These are phyloP conservation scores for Galleria mellonella DNA, from an alignment of 1,140 invertebrate species.

Conservation along the genomic window DNA sequence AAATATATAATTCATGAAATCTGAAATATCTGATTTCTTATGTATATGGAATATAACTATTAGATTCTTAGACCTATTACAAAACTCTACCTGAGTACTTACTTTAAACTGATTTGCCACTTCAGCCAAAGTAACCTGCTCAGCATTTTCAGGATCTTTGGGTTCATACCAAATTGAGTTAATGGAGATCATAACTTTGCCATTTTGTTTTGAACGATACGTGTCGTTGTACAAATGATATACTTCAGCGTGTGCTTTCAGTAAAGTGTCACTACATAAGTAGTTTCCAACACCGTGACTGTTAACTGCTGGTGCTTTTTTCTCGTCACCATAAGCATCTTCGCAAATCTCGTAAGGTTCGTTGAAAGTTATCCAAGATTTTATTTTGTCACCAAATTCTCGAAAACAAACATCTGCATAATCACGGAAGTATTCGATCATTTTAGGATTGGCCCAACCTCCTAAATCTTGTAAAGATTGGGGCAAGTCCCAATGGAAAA, in stretches of 20 bases:
- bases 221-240: slow-evolving; percentile 75
- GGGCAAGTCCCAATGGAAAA: slow-evolving; percentile 73
- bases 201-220: slow-evolving; percentile 62
- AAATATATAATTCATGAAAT: too few relatives aligned
- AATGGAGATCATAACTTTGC: slow-evolving; percentile 71
- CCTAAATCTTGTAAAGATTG: slow-evolving; percentile 70
- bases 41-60: too few relatives aligned
- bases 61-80: too few relatives aligned
- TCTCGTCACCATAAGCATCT: slow-evolving; percentile 74
- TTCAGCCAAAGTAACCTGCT: slow-evolving; percentile 63
- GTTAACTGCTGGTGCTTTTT: slow-evolving; percentile 65
- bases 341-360: slow-evolving; percentile 74
- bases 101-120: slow-evolving; percentile 72
- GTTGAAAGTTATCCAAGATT: slow-evolving; percentile 76
- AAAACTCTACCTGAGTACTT: too few relatives aligned
- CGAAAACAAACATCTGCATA: slow-evolving; percentile 73
- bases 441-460: slow-evolving; percentile 67
- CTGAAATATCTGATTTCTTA: too few relatives aligned
- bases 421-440: slow-evolving; percentile 74
- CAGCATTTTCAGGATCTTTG: slow-evolving; percentile 47
- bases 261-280: slow-evolving; percentile 73
- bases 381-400: slow-evolving; percentile 73
- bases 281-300: slow-evolving; percentile 74
- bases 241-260: slow-evolving; percentile 74
- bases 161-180: slow-evolving; percentile 72